Evolutionary conservation across 1,140 invertebrate species (phyloP), one percentile per base, ranked within the genome.

Genomic region (Temnothorax longispinosus): DNA sequence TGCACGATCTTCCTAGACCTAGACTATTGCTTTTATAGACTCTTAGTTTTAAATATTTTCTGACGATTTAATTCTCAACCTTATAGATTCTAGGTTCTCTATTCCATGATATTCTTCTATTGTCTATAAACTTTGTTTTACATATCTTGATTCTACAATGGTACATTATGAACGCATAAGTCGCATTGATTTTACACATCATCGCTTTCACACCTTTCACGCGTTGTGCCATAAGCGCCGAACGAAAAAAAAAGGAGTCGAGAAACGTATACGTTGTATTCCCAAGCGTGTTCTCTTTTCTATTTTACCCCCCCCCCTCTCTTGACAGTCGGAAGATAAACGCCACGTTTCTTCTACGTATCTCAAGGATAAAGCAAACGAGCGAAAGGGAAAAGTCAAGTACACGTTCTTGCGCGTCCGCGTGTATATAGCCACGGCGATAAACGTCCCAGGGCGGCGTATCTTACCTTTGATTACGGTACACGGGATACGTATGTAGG

Each of bases 401-500:
- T 77, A 67, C 82, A 78, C 71, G 74, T 41, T 85, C 58, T 44
- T 56, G 74, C 27, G 32, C 50, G 21, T 50, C 71, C 18, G 50
- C 74, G 74, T 54, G 64, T 41, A 21, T 21, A 21, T 21, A 67
- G 80, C 27, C 44, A 35, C 50, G 77, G 27, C 76, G 77, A 88
- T 84, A 88, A 88, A 69, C 44, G 50, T 15, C 77, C 44, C 64
- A 84, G 62, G 72, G 64, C 84, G 74, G 65, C 64, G 71, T 75
- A 75, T 32, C 67, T 74, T 58, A 76, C 54, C 56, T 69, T 69
- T 78, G 50, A 91, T 69, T 69, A 92, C 88, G 88, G 89, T 92
- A 92, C 84, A 60, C 81, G 64, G 65, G 81, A 52, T 82, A 62
- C 56, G 72, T 90, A 91, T 92, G 87, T 91, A 89, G 91, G 89